A percentile compares a stretch with the other conserved stretches of the same genome.
Evolutionary conservation across 2,888 invertebrate genomes (phyloP).

Genomic region (Chymomyza procnemis): DNA sequence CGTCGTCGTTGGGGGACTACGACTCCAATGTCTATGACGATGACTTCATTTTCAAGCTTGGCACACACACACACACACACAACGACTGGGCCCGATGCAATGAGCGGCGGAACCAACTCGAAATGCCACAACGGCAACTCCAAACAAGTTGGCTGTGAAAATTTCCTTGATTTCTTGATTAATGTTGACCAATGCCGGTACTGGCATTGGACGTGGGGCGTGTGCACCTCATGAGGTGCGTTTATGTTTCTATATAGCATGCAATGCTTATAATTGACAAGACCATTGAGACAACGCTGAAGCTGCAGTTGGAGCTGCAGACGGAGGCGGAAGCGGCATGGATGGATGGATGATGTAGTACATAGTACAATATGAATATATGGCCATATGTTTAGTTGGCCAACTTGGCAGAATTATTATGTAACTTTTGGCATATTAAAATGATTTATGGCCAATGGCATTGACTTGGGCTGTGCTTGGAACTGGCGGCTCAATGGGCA

Average conservation of each 20-base stretch:
- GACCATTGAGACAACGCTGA: neutral
- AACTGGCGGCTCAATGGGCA: conserved; percentile 13
- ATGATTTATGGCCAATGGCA: conserved; percentile 68
- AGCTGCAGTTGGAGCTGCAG: neutral
- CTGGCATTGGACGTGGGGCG: conserved; percentile 26
- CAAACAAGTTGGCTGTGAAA: conserved; percentile 12
- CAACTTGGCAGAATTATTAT: conserved; percentile 64
- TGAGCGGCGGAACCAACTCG: conserved; percentile 25
- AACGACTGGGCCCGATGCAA: neutral
- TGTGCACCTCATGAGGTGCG: conserved; percentile 2
- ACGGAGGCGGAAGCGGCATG: neutral
- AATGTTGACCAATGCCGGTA: conserved; percentile 47
- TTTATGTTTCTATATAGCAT: conserved; percentile 8
- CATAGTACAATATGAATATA: neutral
- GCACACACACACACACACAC: conserved; percentile 1
- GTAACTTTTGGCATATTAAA: conserved; percentile 72
- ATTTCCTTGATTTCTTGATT: conserved; percentile 56
- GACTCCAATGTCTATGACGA: conserved; percentile 27
- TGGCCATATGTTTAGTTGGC: neutral
- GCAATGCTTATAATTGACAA: conserved; percentile 52
- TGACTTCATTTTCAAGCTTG: conserved; percentile 49
- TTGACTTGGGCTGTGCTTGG: conserved; percentile 49
- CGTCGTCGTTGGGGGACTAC: neutral
- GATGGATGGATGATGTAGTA: neutral
- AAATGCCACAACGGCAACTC: conserved; percentile 11